These are phyloP conservation scores for Apocrypta bakeri DNA, from an alignment of 1,140 invertebrate species.

Conservation along the genomic window DNA sequence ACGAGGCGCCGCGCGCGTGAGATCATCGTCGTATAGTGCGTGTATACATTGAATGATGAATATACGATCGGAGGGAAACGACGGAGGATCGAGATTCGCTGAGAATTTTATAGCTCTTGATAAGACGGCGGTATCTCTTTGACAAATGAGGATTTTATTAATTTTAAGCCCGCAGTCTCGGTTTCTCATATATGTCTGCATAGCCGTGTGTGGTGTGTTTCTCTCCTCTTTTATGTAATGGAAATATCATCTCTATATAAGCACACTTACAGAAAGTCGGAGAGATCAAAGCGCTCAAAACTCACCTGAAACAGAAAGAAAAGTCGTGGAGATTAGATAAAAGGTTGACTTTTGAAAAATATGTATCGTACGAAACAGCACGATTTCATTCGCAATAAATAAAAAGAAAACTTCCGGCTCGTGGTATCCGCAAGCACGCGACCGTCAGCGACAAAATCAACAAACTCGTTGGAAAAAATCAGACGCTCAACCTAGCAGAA, in stretches of 20 bases:
- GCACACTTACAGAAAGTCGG: neutral
- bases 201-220: too few relatives aligned
- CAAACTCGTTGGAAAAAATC: neutral
- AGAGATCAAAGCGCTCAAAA: neutral
- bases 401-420: neutral
- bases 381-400: neutral
- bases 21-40: neutral
- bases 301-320: conserved; percentile 5
- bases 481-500: neutral
- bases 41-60: neutral
- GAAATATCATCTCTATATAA: neutral
- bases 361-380: too few relatives aligned
- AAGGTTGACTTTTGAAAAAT: neutral
- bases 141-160: neutral
- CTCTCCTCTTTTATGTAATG: neutral
- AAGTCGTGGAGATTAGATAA: neutral
- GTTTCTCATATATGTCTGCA: neutral
- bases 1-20: neutral
- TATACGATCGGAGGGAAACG: neutral
- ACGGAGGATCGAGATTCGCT: neutral
- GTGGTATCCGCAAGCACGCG: neutral
- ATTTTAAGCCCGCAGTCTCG: neutral
- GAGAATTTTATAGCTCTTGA: neutral
- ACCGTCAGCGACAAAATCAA: neutral
- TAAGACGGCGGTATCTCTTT: neutral